Conservation (phyloP, 2,888 invertebrate species). For the Torymus aiolomorphi region DNA sequence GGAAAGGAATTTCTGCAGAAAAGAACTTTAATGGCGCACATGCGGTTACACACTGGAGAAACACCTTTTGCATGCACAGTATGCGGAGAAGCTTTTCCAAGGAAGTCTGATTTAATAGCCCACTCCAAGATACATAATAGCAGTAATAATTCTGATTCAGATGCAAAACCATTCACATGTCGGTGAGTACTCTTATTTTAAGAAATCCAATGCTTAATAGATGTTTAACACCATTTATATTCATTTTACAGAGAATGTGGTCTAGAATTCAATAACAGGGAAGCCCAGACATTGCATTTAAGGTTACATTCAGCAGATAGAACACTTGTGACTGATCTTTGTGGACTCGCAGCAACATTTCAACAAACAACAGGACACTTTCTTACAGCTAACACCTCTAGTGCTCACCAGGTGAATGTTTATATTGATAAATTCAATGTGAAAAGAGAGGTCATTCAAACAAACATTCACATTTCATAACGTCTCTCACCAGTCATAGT, state of each 20-base stretch:
- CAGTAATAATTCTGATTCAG: conserved; percentile 70
- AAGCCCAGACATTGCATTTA: conserved; percentile 87
- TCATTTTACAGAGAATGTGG: conserved; percentile 78
- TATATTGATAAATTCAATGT: not conserved
- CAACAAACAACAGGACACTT: conserved; percentile 82
- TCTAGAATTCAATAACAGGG: conserved; percentile 82
- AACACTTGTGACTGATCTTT: conserved; percentile 87
- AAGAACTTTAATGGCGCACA: conserved; percentile 87
- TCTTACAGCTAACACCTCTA: conserved; percentile 73
- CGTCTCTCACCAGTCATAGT: not conserved
- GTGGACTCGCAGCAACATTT: conserved; percentile 87
- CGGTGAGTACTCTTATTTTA: conserved; percentile 72
- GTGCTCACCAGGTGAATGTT: conserved; percentile 71
- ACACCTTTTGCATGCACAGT: conserved; percentile 85
- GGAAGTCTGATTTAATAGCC: conserved; percentile 83
- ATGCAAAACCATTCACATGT: conserved; percentile 75
- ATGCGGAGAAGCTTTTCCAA: conserved; percentile 86
- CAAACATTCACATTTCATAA: not conserved
- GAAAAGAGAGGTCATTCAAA: not conserved
- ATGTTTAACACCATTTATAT: not conserved
- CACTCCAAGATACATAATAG: conserved; percentile 78
- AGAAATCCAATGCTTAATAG: not conserved
- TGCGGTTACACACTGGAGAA: conserved; percentile 87
- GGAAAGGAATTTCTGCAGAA: conserved; percentile 92
- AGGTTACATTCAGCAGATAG: conserved; percentile 88